phyloP scores from a whole-genome alignment of 2,888 invertebrate genomes.

The Eristalinus sepulchralis region DNA sequence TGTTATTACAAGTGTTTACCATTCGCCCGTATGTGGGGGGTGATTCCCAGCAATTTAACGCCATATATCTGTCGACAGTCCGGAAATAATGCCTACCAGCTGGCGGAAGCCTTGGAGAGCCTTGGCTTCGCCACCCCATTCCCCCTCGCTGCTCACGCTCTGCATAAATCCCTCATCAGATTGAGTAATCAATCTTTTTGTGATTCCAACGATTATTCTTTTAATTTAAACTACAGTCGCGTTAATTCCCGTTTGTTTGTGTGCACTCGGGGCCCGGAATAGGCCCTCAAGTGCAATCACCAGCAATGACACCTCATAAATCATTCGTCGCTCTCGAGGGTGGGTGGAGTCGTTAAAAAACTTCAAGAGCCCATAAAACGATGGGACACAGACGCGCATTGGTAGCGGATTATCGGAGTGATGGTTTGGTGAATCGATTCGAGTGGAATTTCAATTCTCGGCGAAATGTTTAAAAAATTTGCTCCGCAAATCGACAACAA shows the following conservation, averaged over 20 bases:
- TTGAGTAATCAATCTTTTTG: constrained; percentile 66
- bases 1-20: constrained; percentile 56
- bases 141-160: constrained; percentile 27
- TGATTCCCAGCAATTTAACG: constrained; percentile 56
- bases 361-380: constrained; percentile 10
- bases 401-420: background rate
- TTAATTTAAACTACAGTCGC: constrained; percentile 71
- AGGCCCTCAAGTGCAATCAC: constrained; percentile 69
- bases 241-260: constrained; percentile 59
- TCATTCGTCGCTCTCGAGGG: constrained; percentile 56
- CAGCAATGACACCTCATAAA: constrained; percentile 69
- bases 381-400: background rate
- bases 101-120: constrained; percentile 27
- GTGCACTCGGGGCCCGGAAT: constrained; percentile 35
- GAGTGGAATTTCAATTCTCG: background rate
- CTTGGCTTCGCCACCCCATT: background rate
- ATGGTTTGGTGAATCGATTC: background rate
- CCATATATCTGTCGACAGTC: constrained; percentile 60
- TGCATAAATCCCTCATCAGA: constrained; percentile 66
- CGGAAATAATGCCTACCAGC: constrained; percentile 62
- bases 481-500: background rate
- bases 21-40: background rate
- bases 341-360: constrained; percentile 40
- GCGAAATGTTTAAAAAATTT: background rate
- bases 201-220: constrained; percentile 65